Evolutionary conservation across 2,797 vertebrate genomes (phyloP).

Genomic region (Ptychadena robeensis): DNA sequence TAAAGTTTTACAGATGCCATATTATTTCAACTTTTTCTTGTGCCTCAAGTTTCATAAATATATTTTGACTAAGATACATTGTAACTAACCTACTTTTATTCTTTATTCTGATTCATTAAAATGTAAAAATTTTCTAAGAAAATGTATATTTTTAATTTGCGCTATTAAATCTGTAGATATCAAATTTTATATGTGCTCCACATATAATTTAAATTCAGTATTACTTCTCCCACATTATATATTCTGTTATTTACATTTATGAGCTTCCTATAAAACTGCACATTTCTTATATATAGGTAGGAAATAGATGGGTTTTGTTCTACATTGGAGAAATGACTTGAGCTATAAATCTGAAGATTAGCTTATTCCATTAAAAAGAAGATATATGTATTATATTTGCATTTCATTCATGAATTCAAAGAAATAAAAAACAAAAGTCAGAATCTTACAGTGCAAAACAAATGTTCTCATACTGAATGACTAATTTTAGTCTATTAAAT

Average conservation of each 20-base stretch:
- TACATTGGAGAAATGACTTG: background rate
- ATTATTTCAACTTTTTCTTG: background rate
- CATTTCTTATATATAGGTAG: slow-evolving; percentile 6
- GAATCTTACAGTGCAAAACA: too few relatives aligned
- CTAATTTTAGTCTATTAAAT: too few relatives aligned
- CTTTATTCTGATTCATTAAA: background rate
- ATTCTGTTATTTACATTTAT: slow-evolving; percentile 7
- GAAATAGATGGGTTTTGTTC: background rate
- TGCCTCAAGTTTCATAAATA: background rate
- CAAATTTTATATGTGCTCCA: background rate
- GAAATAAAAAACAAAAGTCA: too few relatives aligned
- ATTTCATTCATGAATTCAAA: background rate
- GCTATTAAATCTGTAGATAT: background rate
- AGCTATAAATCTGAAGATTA: background rate
- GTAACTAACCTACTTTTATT: background rate
- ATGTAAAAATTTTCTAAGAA: background rate
- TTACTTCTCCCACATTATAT: background rate
- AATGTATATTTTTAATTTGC: background rate
- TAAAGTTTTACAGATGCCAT: background rate
- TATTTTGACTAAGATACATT: background rate
- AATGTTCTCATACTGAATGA: too few relatives aligned
- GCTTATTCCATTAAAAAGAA: background rate
- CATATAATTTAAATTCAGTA: background rate
- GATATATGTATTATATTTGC: background rate
- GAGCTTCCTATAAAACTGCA: background rate